Conservation (phyloP, 2,888 invertebrate species). For the Epinotia nisella region DNA sequence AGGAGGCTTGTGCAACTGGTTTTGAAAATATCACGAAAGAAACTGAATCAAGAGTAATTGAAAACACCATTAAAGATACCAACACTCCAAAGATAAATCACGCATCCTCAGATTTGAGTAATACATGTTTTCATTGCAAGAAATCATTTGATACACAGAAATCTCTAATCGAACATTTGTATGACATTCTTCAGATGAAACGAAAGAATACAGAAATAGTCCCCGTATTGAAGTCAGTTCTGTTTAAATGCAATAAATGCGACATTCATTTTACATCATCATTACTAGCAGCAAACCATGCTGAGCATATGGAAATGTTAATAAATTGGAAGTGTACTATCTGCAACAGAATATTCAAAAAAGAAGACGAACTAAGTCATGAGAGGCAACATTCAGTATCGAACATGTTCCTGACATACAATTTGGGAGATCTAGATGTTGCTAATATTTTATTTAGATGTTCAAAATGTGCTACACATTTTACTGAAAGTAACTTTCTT, state of each 20-base stretch:
- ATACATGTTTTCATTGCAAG: constrained; percentile 68
- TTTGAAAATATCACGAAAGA: background rate
- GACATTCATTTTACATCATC: constrained; percentile 66
- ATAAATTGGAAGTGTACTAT: constrained; percentile 65
- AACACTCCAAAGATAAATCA: constrained; percentile 25
- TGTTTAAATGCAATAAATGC: constrained; percentile 70
- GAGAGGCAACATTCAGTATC: constrained; percentile 62
- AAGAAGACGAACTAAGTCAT: constrained; percentile 62
- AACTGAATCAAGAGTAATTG: background rate
- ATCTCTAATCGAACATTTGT: constrained; percentile 69
- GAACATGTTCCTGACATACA: constrained; percentile 56
- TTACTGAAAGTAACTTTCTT: constrained; percentile 59
- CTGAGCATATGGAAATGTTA: constrained; percentile 59
- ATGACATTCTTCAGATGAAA: constrained; percentile 59
- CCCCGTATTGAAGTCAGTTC: constrained; percentile 56
- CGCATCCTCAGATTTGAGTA: constrained; percentile 39
- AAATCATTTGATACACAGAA: constrained; percentile 58
- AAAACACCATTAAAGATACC: background rate
- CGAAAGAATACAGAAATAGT: constrained; percentile 18
- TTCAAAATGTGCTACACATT: constrained; percentile 65
- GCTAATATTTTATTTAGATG: constrained; percentile 63
- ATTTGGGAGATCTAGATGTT: constrained; percentile 53
- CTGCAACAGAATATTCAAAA: constrained; percentile 64
- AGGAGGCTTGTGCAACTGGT: constrained; percentile 11
- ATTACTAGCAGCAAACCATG: constrained; percentile 59